Percentiles rank a stretch among this genome's conserved stretches.
These are phyloP conservation scores for Drosophila yakuba DNA, from an alignment of 1,140 invertebrate species.

Conservation along the genomic window DNA sequence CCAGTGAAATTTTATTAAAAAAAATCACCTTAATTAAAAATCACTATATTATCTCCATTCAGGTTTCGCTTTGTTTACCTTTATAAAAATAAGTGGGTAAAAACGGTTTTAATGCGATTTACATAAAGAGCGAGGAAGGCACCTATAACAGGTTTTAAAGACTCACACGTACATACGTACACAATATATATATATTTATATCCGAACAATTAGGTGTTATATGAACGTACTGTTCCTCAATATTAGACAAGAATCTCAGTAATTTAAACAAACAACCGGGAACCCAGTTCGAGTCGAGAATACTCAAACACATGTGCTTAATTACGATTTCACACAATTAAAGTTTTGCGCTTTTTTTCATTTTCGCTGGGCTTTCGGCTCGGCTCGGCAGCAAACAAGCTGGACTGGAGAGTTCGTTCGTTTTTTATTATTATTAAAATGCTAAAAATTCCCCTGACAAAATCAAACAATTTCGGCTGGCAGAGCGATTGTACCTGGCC, in stretches of 20 bases:
- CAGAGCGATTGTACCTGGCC: constrained; percentile 48
- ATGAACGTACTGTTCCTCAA: constrained; percentile 16
- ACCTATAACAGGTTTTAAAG: constrained; percentile 30
- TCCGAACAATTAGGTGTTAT: constrained; percentile 5
- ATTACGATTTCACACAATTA: constrained; percentile 67
- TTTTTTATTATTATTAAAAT: constrained; percentile 46
- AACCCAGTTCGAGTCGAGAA: constrained; percentile 8
- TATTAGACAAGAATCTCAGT: constrained; percentile 28
- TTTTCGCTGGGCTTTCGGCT: constrained; percentile 11
- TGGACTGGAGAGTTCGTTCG: constrained; percentile 20
- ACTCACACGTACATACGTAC: not conserved
- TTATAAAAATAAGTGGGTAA: constrained; percentile 5
- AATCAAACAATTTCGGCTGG: constrained; percentile 51
- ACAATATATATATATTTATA: not conserved
- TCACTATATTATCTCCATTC: not conserved
- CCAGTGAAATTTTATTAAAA: not conserved
- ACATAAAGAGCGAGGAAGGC: constrained; percentile 29
- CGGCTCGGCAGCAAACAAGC: constrained; percentile 19
- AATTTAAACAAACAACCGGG: constrained; percentile 29
- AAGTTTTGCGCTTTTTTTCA: constrained; percentile 37
- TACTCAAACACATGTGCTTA: constrained; percentile 39
- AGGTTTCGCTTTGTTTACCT: constrained; percentile 4
- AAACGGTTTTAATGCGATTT: constrained; percentile 24
- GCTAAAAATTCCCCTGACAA: constrained; percentile 51
- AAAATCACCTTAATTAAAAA: constrained; percentile 2